Conservation (phyloP, 2,113 vertebrate species). For the Antechinus stuartii region DNA sequence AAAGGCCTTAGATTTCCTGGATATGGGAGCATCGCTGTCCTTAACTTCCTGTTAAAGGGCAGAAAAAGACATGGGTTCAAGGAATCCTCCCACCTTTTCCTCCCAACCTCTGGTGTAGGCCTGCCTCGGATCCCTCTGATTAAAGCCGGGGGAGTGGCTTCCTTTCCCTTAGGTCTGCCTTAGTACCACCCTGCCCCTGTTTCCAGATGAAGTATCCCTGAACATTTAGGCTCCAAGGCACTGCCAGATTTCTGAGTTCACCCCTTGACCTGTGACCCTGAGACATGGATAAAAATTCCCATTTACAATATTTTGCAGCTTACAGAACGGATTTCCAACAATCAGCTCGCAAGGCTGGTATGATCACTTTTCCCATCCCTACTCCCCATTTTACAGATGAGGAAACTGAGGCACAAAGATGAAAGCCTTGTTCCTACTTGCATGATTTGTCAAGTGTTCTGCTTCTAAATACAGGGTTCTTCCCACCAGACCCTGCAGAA, state of each 20-base stretch:
- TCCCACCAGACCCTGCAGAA: neutral
- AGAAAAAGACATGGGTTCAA: no score
- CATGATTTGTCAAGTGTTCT: neutral
- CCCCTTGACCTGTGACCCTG: neutral
- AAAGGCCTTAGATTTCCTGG: neutral
- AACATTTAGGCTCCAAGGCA: no score
- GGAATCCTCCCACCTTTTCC: no score
- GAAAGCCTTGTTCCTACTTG: neutral
- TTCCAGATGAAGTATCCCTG: no score
- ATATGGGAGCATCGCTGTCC: neutral
- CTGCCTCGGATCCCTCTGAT: no score
- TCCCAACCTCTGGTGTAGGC: no score
- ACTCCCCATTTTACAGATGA: neutral
- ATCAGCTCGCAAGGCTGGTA: neutral
- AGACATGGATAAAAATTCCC: neutral
- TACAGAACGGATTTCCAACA: neutral
- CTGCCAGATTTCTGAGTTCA: neutral
- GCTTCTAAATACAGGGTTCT: neutral
- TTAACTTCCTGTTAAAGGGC: no score
- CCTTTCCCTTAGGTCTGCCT: no score
- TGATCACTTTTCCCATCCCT: neutral
- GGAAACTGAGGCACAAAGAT: constrained; percentile 26
- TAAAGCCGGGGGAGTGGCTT: no score
- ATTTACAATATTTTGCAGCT: neutral
- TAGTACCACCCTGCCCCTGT: no score